Evolutionary conservation across 35 echinoderm and acorn worm genomes (phyloP).

Genomic region (Chiridota heheva): DNA sequence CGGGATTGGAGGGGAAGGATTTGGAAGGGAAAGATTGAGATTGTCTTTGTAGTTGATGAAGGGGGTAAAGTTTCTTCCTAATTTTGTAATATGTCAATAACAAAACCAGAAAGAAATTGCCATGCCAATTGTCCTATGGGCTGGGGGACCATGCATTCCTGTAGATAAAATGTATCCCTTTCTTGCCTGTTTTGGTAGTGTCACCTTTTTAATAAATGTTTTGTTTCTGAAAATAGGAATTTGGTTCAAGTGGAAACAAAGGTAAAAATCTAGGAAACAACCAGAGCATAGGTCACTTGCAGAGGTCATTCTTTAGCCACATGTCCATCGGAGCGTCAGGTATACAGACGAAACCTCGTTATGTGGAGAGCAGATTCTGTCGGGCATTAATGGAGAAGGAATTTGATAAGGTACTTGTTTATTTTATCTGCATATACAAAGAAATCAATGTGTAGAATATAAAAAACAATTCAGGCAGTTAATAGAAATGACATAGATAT

Average conservation of each 20-base stretch:
- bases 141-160: no score
- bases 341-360: slow-evolving; percentile 68
- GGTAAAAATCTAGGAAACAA: slow-evolving; percentile 40
- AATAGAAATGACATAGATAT: neutral
- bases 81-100: no score
- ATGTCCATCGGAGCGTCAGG: slow-evolving; percentile 56
- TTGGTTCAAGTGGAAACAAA: slow-evolving; percentile 34
- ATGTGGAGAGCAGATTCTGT: slow-evolving; percentile 88
- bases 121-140: no score
- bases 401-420: slow-evolving; percentile 74
- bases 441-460: no score
- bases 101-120: no score
- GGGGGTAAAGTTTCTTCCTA: no score
- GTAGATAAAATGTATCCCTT: no score
- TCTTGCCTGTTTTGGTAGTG: neutral
- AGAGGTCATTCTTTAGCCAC: slow-evolving; percentile 40
- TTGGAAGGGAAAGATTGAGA: no score
- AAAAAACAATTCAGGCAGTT: no score
- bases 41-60: no score
- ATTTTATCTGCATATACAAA: neutral
- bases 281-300: slow-evolving; percentile 31
- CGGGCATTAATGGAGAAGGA: slow-evolving; percentile 81
- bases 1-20: no score
- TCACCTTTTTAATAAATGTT: slow-evolving; percentile 4
- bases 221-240: slow-evolving; percentile 36